Percentiles rank a stretch among this genome's conserved stretches.
Evolutionary conservation across 2,113 vertebrate genomes (phyloP).

Genomic region (Machaerirhynchus nigripectus): DNA sequence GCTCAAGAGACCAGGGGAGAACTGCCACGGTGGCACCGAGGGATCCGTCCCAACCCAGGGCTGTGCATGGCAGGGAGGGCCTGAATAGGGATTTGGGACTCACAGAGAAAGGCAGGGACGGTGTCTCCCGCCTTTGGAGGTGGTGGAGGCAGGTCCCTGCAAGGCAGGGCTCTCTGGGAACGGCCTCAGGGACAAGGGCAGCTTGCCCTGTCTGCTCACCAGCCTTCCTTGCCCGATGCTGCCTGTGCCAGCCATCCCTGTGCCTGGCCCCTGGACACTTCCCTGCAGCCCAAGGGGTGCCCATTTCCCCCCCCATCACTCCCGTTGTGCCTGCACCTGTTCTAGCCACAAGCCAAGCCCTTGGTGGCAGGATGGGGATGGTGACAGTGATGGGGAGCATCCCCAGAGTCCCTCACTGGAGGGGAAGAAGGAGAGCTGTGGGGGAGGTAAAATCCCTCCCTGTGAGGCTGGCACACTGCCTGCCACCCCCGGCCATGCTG

Average conservation of each 20-base stretch:
- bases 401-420: neutral
- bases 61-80: rapidly evolving
- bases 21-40: rapidly evolving
- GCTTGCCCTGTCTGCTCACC: neutral
- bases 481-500: neutral
- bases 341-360: neutral
- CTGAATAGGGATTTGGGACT: neutral
- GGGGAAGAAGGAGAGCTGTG: neutral
- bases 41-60: rapidly evolving
- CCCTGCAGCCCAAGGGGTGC: neutral
- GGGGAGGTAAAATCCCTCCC: neutral
- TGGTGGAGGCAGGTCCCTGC: neutral
- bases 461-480: neutral
- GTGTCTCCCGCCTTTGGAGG: neutral
- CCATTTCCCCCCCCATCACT: rapidly evolving
- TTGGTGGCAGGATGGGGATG: neutral
- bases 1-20: neutral
- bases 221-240: neutral
- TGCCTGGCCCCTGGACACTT: neutral
- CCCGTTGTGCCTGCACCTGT: neutral
- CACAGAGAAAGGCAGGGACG: neutral
- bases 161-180: neutral
- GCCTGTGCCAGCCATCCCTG: neutral
- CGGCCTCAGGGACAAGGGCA: neutral
- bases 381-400: rapidly evolving